A percentile compares a stretch with the other conserved stretches of the same genome.
These are phyloP conservation scores for Eretmochelys imbricata DNA, from an alignment of 2,113 vertebrate genomes.

Conservation along the genomic window DNA sequence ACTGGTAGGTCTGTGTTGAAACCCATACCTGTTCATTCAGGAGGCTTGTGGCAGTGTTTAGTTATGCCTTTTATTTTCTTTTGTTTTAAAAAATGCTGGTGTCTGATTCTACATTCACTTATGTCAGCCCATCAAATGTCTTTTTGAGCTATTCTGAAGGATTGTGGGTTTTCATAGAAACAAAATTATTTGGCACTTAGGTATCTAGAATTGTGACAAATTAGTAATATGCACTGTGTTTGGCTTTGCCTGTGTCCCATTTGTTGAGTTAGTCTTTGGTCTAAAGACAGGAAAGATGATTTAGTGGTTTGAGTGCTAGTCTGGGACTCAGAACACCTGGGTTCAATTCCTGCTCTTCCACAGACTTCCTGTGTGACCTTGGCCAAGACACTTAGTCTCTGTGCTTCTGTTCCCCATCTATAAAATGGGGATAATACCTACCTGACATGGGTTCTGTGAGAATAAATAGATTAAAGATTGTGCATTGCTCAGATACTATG, in stretches of 20 bases:
- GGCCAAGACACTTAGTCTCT: background rate
- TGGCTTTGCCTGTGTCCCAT: background rate
- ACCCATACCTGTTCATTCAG: background rate
- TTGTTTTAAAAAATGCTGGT: background rate
- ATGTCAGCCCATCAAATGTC: background rate
- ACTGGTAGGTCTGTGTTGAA: background rate
- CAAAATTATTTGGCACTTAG: background rate
- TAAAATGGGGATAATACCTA: background rate
- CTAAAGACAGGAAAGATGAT: background rate
- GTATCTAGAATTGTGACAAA: background rate
- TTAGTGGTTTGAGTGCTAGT: background rate
- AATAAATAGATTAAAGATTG: background rate
- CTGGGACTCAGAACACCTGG: background rate
- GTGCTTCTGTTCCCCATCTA: background rate
- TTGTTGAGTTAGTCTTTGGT: background rate
- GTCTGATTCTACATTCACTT: background rate
- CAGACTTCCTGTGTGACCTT: background rate
- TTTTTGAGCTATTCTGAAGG: background rate
- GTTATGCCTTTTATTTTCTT: background rate
- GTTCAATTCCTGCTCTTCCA: background rate
- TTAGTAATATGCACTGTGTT: background rate
- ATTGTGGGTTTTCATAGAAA: background rate
- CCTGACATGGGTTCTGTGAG: background rate
- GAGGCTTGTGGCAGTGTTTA: background rate
- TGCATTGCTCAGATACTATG: background rate